These are phyloP conservation scores for Cyaniris semiargus DNA, from an alignment of 2,888 invertebrate genomes.

Conservation along the genomic window DNA sequence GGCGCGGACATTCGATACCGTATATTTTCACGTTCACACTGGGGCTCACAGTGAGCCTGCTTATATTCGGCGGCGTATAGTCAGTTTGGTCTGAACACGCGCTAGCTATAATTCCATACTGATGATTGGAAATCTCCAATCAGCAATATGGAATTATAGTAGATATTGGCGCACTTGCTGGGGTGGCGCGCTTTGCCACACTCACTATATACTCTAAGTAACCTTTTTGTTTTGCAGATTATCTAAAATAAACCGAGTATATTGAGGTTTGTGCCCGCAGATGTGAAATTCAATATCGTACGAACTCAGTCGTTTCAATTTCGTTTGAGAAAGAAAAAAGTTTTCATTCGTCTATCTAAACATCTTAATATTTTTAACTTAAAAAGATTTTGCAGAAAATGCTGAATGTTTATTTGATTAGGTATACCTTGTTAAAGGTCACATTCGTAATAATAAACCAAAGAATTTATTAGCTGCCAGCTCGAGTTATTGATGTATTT, in stretches of 20 bases:
- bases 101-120: no score
- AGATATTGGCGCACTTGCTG: no score
- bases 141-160: no score
- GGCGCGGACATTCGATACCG: no score
- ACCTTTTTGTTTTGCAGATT: not conserved
- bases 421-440: not conserved
- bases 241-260: not conserved
- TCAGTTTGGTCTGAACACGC: no score
- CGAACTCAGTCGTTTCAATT: not conserved
- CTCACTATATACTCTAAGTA: no score
- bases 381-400: no score
- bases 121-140: no score
- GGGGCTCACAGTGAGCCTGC: no score
- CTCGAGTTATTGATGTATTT: not conserved
- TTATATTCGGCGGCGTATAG: no score
- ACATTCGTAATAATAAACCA: not conserved
- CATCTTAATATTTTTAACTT: not conserved
- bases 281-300: slow-evolving; percentile 16
- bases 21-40: no score
- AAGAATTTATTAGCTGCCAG: not conserved
- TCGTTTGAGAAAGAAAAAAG: not conserved
- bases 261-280: not conserved
- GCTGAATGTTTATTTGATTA: not conserved
- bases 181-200: no score
- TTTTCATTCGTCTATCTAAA: not conserved